A percentile compares a stretch with the other conserved stretches of the same genome.
Conservation (phyloP, 2,113 vertebrate species). For the Crotalus viridis region DNA sequence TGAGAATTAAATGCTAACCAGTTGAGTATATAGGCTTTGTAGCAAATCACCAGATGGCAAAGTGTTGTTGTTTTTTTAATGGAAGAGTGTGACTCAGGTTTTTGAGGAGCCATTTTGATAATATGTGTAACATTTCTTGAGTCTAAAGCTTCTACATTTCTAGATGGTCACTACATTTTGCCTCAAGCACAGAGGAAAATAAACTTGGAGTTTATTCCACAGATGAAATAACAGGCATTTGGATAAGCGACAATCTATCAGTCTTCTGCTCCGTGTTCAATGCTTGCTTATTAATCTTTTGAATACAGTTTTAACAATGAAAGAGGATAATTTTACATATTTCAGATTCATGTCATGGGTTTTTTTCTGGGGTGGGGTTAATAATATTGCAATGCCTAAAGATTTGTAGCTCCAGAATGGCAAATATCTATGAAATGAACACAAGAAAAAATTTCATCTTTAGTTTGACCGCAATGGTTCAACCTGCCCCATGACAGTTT, state of each 20-base stretch:
- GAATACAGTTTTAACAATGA: background rate
- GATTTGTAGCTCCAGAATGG: constrained; percentile 33
- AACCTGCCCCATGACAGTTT: constrained; percentile 43
- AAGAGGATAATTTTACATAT: background rate
- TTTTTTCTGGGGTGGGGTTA: background rate
- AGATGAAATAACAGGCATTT: background rate
- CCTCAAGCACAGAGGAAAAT: background rate
- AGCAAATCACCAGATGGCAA: background rate
- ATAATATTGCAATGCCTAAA: constrained; percentile 13
- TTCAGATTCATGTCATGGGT: background rate
- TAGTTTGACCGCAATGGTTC: constrained; percentile 42
- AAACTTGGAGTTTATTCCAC: background rate
- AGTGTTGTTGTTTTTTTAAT: background rate
- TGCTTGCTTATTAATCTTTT: background rate
- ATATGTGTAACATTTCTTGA: background rate
- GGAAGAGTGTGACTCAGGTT: background rate
- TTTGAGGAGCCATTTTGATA: background rate
- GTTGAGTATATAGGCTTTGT: no score
- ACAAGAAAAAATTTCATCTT: constrained; percentile 50
- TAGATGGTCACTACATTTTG: background rate
- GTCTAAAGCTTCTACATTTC: background rate
- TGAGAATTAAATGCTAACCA: background rate
- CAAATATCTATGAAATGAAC: constrained; percentile 29
- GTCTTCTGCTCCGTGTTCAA: background rate
- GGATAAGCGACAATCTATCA: background rate